phyloP scores from a whole-genome alignment of 2,113 vertebrate species.

The Xyliphius kryptos region DNA sequence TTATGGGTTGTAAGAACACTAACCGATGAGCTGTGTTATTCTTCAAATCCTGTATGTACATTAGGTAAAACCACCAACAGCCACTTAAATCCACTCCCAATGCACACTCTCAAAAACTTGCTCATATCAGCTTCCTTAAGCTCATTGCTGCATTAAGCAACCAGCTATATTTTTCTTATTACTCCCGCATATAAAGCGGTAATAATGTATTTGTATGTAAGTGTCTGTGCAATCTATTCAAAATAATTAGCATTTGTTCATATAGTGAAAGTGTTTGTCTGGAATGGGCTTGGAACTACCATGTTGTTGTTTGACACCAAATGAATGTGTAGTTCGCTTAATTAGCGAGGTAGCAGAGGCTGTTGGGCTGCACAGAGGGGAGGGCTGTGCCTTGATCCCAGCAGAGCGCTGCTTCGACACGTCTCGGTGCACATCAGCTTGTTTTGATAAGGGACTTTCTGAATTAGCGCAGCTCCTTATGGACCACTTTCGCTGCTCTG shows the following conservation, averaged over 20 bases:
- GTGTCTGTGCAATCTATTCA: not conserved
- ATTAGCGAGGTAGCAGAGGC: constrained; percentile 34
- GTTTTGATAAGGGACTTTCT: constrained; percentile 33
- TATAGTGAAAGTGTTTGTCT: constrained; percentile 8
- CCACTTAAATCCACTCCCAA: not conserved
- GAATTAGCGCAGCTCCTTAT: constrained; percentile 32
- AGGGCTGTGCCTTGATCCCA: constrained; percentile 20
- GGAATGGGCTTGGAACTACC: constrained; percentile 1
- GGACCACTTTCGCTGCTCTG: constrained; percentile 21
- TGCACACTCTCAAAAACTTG: not conserved
- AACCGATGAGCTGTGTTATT: constrained; percentile 19
- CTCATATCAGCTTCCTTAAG: not conserved
- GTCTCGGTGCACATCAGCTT: constrained; percentile 28
- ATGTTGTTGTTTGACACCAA: constrained; percentile 31
- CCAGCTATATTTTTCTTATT: not conserved
- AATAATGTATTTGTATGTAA: not conserved
- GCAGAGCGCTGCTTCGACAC: constrained; percentile 22
- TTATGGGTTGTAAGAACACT: constrained; percentile 35
- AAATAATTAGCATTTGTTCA: constrained; percentile 2
- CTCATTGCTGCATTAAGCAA: not conserved
- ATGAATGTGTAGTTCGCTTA: constrained; percentile 31
- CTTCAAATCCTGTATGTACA: constrained; percentile 5
- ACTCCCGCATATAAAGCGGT: not conserved
- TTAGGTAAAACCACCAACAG: not conserved
- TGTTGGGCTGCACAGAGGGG: constrained; percentile 3